These are phyloP conservation scores for Lasius platythorax DNA, from an alignment of 2,888 invertebrate species.

Conservation along the genomic window DNA sequence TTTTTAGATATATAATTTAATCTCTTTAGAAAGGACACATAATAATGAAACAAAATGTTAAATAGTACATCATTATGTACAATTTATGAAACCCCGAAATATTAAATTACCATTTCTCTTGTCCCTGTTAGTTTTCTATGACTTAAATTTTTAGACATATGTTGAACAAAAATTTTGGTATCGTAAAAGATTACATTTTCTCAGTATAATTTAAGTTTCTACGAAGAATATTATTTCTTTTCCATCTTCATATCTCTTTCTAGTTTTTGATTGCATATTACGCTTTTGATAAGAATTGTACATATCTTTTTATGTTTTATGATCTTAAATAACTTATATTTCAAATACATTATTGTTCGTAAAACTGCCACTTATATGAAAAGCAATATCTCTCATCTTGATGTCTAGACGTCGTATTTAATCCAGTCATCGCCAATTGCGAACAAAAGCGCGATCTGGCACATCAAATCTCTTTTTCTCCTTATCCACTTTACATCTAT, in stretches of 20 bases:
- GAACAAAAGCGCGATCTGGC: conserved; percentile 26
- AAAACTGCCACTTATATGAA: not conserved
- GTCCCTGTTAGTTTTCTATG: not conserved
- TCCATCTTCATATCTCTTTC: not conserved
- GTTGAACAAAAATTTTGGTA: not conserved
- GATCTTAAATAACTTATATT: not conserved
- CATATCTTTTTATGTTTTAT: not conserved
- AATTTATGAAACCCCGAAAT: not conserved
- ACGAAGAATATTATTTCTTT: not conserved
- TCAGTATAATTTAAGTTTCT: not conserved
- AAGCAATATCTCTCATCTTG: conserved; percentile 18
- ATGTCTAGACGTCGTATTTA: conserved; percentile 24
- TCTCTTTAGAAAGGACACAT: not conserved
- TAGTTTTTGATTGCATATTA: not conserved
- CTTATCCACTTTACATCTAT: conserved; percentile 33
- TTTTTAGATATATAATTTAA: not conserved
- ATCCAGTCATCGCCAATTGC: not conserved
- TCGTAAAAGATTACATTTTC: not conserved
- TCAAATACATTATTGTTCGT: not conserved
- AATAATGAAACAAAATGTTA: not conserved
- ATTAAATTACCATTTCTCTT: not conserved
- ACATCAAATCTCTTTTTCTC: conserved; percentile 23
- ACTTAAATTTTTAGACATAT: not conserved
- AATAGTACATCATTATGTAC: not conserved
- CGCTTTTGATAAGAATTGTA: not conserved